These are phyloP conservation scores for Enteromius paludinosus DNA, from an alignment of 2,797 vertebrate genomes.

Conservation along the genomic window DNA sequence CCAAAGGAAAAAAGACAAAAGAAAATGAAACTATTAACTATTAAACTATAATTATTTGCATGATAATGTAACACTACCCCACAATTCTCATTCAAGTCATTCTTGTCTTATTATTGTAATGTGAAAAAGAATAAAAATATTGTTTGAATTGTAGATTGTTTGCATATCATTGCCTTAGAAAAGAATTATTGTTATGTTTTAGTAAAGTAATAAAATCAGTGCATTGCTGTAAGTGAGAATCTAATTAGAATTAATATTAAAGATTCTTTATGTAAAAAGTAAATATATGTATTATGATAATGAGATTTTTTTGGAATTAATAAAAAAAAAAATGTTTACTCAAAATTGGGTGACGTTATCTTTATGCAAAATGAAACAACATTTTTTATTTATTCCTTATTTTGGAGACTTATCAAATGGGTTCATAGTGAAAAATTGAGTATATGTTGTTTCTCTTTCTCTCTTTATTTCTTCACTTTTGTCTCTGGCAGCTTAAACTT, in stretches of 20 bases:
- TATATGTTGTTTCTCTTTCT: background rate
- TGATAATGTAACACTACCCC: background rate
- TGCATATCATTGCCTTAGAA: too few species aligned
- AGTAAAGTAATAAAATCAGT: background rate
- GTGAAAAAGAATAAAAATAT: background rate
- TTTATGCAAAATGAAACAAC: background rate
- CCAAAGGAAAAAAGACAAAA: background rate
- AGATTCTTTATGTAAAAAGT: background rate
- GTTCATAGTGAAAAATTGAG: background rate
- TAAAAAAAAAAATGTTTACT: background rate
- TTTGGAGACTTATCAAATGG: too few species aligned
- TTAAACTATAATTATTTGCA: background rate
- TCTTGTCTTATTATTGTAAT: background rate
- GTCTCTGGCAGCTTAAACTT: background rate
- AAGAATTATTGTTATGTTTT: background rate
- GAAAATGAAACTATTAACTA: background rate
- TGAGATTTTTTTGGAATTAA: background rate
- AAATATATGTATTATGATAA: background rate
- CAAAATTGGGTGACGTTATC: background rate
- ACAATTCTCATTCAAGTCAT: background rate
- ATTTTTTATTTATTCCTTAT: too few species aligned
- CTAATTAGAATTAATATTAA: background rate
- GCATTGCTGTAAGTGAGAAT: background rate
- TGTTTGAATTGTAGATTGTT: background rate
- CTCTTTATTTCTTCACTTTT: background rate